Conservation (phyloP, 2,113 vertebrate species). For the Dasyurus viverrinus region DNA sequence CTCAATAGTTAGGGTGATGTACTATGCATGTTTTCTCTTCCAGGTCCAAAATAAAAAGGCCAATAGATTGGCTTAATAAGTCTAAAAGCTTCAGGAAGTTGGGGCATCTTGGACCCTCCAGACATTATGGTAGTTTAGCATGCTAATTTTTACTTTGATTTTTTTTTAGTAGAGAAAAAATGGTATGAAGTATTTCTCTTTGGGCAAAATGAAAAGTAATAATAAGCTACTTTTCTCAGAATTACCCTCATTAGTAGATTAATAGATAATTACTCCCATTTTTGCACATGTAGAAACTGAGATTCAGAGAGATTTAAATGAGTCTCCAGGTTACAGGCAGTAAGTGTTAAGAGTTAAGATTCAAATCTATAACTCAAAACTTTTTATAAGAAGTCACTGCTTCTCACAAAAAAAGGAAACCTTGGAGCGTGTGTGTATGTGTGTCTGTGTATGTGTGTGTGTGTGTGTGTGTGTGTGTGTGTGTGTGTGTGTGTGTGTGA, state of each 20-base stretch:
- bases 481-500: too few species aligned
- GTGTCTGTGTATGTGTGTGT: neutral
- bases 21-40: constrained; percentile 28
- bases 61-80: neutral
- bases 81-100: neutral
- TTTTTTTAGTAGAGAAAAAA: neutral
- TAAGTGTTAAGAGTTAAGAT: neutral
- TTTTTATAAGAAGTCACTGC: neutral
- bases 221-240: neutral
- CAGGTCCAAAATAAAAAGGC: too few species aligned
- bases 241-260: neutral
- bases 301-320: neutral
- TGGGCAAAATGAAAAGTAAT: neutral
- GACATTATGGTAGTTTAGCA: neutral
- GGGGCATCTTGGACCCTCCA: neutral
- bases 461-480: neutral
- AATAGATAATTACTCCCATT: neutral
- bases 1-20: neutral
- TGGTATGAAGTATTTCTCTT: neutral
- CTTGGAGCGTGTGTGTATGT: neutral
- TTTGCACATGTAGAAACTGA: neutral
- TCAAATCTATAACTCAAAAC: neutral
- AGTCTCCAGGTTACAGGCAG: neutral
- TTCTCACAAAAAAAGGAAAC: neutral
- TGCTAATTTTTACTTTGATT: neutral